These are phyloP conservation scores for Aramus guarauna DNA, from an alignment of 2,113 vertebrate species.

Conservation along the genomic window DNA sequence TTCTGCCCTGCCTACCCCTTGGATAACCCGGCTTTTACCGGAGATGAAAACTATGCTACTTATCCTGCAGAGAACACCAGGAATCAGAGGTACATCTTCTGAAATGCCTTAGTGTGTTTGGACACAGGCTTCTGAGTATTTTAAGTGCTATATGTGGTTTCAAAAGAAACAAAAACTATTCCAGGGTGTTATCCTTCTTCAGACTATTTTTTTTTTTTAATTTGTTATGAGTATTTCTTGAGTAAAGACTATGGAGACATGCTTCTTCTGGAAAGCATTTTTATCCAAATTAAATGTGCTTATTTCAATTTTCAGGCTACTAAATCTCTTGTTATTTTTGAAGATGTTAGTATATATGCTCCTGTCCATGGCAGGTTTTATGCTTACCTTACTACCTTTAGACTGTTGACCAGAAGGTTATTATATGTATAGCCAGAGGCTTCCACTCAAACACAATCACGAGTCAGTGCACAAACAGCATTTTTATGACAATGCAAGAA, in stretches of 20 bases:
- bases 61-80: not conserved
- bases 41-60: slow-evolving; percentile 12
- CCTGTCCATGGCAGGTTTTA: not conserved
- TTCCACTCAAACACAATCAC: not conserved
- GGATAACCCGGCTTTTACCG: slow-evolving; percentile 69
- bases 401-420: not conserved
- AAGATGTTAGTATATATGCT: not conserved
- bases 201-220: not conserved
- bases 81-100: slow-evolving; percentile 65
- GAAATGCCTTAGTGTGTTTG: not conserved
- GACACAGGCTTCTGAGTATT: not conserved
- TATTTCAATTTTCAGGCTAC: not conserved
- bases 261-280: not conserved
- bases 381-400: not conserved
- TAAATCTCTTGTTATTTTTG: not conserved
- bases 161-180: not conserved
- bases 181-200: not conserved
- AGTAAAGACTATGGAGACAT: not conserved
- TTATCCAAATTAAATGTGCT: not conserved
- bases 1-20: slow-evolving; percentile 68
- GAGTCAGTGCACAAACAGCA: not conserved
- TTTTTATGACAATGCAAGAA: not conserved
- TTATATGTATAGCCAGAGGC: not conserved
- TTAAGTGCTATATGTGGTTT: not conserved
- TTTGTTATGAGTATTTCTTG: not conserved